phyloP scores from a whole-genome alignment of 2,797 vertebrate genomes.

The Chaetophractus vellerosus region DNA sequence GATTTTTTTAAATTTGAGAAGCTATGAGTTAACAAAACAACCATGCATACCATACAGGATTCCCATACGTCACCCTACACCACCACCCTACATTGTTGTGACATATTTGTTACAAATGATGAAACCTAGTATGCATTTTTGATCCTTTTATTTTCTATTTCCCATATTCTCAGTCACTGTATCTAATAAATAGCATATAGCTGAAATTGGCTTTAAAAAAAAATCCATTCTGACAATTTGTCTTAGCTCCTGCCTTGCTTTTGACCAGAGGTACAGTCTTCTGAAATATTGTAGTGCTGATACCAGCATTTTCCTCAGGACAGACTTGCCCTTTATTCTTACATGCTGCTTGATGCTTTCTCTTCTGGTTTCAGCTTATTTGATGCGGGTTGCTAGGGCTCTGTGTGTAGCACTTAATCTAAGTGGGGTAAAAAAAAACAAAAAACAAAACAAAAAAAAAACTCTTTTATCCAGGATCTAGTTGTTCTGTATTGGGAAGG shows the following conservation, averaged over 20 bases:
- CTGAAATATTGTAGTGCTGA: not conserved
- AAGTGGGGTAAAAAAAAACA: not conserved
- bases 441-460: too few relatives aligned
- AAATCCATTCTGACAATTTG: not conserved
- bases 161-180: not conserved
- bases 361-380: not conserved
- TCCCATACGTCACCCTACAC: too few relatives aligned
- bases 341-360: not conserved
- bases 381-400: not conserved
- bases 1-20: too few relatives aligned
- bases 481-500: not conserved
- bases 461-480: not conserved
- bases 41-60: too few relatives aligned
- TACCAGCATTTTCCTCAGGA: not conserved
- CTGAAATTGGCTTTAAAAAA: not conserved
- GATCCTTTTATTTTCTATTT: not conserved
- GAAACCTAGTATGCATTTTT: not conserved
- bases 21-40: too few relatives aligned
- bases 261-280: not conserved
- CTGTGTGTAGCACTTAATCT: not conserved
- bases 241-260: conserved; percentile 9
- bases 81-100: too few relatives aligned
- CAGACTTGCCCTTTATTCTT: not conserved
- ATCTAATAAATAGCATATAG: not conserved
- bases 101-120: too few relatives aligned